A percentile compares a stretch with the other conserved stretches of the same genome.
phyloP scores from a whole-genome alignment of 1,140 invertebrate species.

The Drosophila kohkoa region DNA sequence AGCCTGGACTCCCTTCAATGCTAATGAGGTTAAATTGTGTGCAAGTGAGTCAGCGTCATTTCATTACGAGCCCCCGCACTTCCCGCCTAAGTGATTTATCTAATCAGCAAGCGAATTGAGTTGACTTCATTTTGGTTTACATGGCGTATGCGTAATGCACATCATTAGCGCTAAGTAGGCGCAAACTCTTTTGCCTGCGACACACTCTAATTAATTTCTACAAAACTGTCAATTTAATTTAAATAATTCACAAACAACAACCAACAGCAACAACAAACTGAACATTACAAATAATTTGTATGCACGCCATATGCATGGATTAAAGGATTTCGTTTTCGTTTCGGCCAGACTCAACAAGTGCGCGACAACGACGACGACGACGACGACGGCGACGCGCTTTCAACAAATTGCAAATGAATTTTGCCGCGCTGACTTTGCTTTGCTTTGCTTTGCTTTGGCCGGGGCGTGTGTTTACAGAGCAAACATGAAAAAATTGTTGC shows the following conservation, averaged over 20 bases:
- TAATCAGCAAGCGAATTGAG: conserved; percentile 27
- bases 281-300: conserved; percentile 48
- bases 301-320: conserved; percentile 53
- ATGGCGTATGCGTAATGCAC: conserved; percentile 56
- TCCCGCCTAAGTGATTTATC: conserved; percentile 51
- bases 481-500: conserved; percentile 69
- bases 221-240: conserved; percentile 53
- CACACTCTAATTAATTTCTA: conserved; percentile 58
- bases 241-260: conserved; percentile 54
- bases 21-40: conserved; percentile 61
- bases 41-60: conserved; percentile 43
- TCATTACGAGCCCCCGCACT: conserved; percentile 46
- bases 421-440: conserved; percentile 48
- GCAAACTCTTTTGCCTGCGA: conserved; percentile 2
- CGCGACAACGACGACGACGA: background rate
- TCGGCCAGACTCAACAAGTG: conserved; percentile 69
- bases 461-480: conserved; percentile 49
- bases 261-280: conserved; percentile 1
- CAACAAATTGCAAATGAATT: conserved; percentile 67
- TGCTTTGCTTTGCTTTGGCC: conserved; percentile 26
- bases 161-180: conserved; percentile 50
- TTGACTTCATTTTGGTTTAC: conserved; percentile 7
- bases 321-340: conserved; percentile 24
- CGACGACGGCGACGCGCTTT: background rate
- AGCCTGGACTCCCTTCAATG: conserved; percentile 18